Conservation (phyloP, 2,888 invertebrate species). For the Meghimatium bilineatum region DNA sequence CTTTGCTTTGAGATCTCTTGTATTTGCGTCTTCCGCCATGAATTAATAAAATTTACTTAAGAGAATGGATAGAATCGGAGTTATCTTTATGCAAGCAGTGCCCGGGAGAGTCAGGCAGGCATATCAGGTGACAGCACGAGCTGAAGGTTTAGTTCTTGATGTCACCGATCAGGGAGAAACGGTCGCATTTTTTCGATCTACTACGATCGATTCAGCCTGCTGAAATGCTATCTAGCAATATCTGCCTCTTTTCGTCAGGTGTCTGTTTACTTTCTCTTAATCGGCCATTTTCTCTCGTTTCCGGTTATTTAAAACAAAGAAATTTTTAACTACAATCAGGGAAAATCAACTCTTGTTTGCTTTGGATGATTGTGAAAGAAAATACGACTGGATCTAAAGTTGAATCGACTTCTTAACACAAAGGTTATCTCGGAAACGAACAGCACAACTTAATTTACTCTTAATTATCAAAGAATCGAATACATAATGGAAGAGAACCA, state of each 20-base stretch:
- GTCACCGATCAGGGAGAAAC: constrained; percentile 29
- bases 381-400: constrained; percentile 27
- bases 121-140: constrained; percentile 38
- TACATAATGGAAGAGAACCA: neutral
- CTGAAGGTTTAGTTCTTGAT: constrained; percentile 13
- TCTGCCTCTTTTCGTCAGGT: constrained; percentile 25
- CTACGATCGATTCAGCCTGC: constrained; percentile 22
- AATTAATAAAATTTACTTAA: constrained; percentile 46
- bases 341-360: constrained; percentile 16
- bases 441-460: constrained; percentile 14
- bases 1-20: constrained; percentile 28
- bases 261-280: constrained; percentile 40
- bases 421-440: constrained; percentile 5
- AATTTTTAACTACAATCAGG: neutral
- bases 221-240: constrained; percentile 32
- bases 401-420: constrained; percentile 19
- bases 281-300: constrained; percentile 41
- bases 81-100: constrained; percentile 35
- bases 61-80: constrained; percentile 16
- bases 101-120: constrained; percentile 12
- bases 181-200: constrained; percentile 38
- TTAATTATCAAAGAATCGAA: constrained; percentile 26
- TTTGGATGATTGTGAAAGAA: constrained; percentile 14
- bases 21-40: constrained; percentile 45
- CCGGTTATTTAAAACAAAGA: constrained; percentile 40